Conservation (phyloP, 2,888 invertebrate species). For the Lysandra bellargus region DNA sequence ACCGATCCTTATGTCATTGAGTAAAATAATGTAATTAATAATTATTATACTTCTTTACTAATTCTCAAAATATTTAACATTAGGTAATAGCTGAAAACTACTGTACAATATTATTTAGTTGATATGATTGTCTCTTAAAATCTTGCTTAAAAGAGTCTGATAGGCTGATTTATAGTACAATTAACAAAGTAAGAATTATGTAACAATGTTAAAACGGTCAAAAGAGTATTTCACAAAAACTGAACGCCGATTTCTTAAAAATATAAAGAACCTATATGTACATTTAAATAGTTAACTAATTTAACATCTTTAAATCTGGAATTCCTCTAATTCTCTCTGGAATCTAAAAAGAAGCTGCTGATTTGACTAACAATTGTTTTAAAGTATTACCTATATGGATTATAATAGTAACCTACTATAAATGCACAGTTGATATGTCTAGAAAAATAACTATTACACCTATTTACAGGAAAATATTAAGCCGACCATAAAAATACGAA, state of each 20-base stretch:
- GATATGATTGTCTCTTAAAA: background rate
- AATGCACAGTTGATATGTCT: background rate
- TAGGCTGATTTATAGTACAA: background rate
- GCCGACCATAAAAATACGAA: background rate
- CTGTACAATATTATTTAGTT: conserved; percentile 13
- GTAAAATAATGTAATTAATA: background rate
- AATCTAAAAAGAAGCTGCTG: background rate
- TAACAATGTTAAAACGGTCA: background rate
- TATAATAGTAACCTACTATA: background rate
- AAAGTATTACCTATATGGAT: background rate
- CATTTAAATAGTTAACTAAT: background rate
- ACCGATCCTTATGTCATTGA: background rate
- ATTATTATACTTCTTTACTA: background rate
- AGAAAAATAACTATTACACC: background rate
- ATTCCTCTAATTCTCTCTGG: background rate
- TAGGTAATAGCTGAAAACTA: background rate
- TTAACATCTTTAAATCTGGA: background rate
- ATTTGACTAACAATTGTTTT: background rate
- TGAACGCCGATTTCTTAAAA: background rate
- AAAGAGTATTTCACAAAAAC: background rate
- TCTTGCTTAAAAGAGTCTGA: background rate
- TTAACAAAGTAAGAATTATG: too few species aligned
- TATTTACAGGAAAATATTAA: conserved; percentile 3
- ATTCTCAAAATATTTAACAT: background rate
- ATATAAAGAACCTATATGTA: background rate